Evolutionary conservation across 2,888 invertebrate species (phyloP), one percentile per base, ranked within the genome.

Genomic region (Agrochola lota): DNA sequence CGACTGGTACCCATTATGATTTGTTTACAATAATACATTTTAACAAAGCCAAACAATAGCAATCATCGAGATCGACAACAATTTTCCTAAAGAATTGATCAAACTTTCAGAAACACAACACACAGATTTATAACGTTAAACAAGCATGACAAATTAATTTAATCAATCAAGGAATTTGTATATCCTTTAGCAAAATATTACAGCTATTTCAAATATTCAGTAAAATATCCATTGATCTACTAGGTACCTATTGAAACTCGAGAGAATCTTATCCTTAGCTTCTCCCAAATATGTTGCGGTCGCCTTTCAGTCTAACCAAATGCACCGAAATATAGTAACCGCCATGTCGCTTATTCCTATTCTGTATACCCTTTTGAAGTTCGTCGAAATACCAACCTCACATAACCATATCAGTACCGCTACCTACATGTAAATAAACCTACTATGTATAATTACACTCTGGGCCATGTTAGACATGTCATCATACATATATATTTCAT

Each of bases 231-330:
- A 30, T 71, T n/a, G 40, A 17, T 23, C 43, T 35, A 12, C 11
- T 20, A 30, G 30, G 30, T 30, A 52, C 20, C 15, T 5, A n/a
- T 20, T 35, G 35, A 55, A 20, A 52, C 20, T 43, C n/a, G 11
- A 49, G 7, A 20, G 11, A 15, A 30, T 40, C n/a, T 2, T 49
- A 40, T 30, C 7, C 6, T n/a, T 30, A 74, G n/a, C 30, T 26
- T 64, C 52, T 17, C 1, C 17, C 43, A 69, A 40, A 83, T 69
- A 59, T 77, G 20, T 69, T 69, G 63, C 15, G 63, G 49, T 57
- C 57, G n/a, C 30, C 12, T 57, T 63, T 57, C 40, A 62, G 8
- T 49, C 17, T 52, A 43, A 83, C 77, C 30, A 80, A 80, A 69
- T 40, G 43, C 20, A 17, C 11, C 15, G 9, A 46, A 52, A 68